phyloP scores from a whole-genome alignment of 1,140 invertebrate genomes.

The Drosophila cardini region DNA sequence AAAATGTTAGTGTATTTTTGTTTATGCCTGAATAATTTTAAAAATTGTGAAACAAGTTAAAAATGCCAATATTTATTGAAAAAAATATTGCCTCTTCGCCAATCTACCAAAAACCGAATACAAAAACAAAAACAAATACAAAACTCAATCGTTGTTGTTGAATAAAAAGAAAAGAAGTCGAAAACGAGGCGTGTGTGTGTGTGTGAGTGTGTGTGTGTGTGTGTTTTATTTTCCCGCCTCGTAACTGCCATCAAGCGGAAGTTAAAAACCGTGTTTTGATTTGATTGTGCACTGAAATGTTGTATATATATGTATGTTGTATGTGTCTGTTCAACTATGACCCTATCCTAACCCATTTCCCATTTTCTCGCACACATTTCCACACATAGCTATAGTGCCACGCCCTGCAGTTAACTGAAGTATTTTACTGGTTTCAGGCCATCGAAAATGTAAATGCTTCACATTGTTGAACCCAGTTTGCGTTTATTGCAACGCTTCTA shows the following conservation, averaged over 20 bases:
- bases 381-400: background rate
- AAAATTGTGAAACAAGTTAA: conserved; percentile 70
- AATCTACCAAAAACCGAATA: conserved; percentile 27
- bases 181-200: conserved; percentile 6
- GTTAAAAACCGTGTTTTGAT: conserved; percentile 82
- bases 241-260: conserved; percentile 78
- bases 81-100: conserved; percentile 58
- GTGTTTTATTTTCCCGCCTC: conserved; percentile 54
- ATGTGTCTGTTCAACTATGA: conserved; percentile 31
- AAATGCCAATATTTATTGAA: conserved; percentile 79
- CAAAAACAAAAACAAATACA: conserved; percentile 37
- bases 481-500: conserved; percentile 61
- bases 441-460: conserved; percentile 67
- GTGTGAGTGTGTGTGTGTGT: background rate
- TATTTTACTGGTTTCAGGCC: conserved; percentile 45
- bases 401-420: conserved; percentile 43
- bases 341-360: conserved; percentile 9
- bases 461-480: conserved; percentile 62
- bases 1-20: conserved; percentile 68
- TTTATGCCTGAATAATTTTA: conserved; percentile 76
- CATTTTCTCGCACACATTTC: background rate
- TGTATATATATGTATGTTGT: conserved; percentile 20
- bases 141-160: conserved; percentile 13
- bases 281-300: conserved; percentile 78
- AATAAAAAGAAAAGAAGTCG: conserved; percentile 2